Conservation (phyloP, 2,888 invertebrate genomes). For the Adelognathus sp. region DNA sequence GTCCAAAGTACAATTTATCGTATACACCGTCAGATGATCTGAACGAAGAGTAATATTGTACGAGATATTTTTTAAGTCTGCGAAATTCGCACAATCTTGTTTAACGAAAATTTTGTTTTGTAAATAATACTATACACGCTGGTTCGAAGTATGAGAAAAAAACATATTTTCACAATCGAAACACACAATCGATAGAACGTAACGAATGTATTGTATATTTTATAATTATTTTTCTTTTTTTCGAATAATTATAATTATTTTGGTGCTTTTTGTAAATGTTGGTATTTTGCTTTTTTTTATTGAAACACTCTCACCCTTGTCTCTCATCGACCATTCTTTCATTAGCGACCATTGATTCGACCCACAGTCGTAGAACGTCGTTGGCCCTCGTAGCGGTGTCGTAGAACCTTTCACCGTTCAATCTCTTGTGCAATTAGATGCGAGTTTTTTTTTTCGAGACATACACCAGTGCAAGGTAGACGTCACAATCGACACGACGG, state of each 20-base stretch:
- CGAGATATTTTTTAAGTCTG: not conserved
- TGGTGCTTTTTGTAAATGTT: constrained; percentile 40
- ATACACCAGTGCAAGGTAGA: constrained; percentile 5
- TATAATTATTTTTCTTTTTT: constrained; percentile 9
- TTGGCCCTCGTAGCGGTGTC: not conserved
- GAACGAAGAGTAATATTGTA: not conserved
- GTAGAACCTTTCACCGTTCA: constrained; percentile 17
- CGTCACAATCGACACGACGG: constrained; percentile 5
- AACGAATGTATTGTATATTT: constrained; percentile 31
- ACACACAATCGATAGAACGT: not conserved
- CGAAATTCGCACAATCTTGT: not conserved
- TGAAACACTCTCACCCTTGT: not conserved
- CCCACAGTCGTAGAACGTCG: not conserved
- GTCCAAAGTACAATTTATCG: not conserved
- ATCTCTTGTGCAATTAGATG: constrained; percentile 3
- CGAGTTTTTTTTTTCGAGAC: not conserved
- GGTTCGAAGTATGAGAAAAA: constrained; percentile 3
- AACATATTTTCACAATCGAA: constrained; percentile 4
- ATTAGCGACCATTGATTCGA: not conserved
- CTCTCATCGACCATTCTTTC: not conserved
- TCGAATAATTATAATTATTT: constrained; percentile 45
- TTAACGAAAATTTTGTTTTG: not conserved
- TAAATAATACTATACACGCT: constrained; percentile 18
- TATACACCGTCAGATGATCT: not conserved
- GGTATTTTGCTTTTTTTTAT: constrained; percentile 25